These are phyloP conservation scores for mouse (Mus musculus) DNA, from an alignment of 2,113 vertebrate genomes.

Conservation along the genomic window DNA sequence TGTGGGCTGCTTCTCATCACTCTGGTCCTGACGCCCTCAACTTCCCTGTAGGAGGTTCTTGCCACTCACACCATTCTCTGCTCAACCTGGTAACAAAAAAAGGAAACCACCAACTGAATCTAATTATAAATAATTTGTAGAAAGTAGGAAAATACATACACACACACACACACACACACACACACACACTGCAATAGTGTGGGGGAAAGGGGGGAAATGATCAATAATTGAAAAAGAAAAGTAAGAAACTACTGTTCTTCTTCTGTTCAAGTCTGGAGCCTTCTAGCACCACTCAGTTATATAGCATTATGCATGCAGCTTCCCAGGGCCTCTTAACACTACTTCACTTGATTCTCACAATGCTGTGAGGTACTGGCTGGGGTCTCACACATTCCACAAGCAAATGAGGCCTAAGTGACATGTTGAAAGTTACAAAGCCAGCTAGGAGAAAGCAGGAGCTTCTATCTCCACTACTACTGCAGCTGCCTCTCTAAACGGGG, in stretches of 20 bases:
- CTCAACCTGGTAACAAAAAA: background rate
- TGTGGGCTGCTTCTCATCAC: background rate
- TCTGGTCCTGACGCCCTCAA: background rate
- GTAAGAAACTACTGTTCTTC: background rate
- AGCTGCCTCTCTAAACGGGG: background rate
- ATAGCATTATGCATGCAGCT: background rate
- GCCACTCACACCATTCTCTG: background rate
- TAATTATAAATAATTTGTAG: background rate
- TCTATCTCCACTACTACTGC: background rate
- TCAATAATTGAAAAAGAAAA: background rate
- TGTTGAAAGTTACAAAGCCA: background rate
- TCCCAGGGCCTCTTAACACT: background rate
- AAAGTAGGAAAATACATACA: background rate
- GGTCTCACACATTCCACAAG: background rate
- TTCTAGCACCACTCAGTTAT: background rate
- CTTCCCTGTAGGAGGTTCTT: background rate
- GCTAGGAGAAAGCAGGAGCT: background rate
- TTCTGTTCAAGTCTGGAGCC: background rate
- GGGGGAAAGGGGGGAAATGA: background rate
- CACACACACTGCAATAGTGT: background rate
- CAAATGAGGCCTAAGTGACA: slow-evolving; percentile 7
- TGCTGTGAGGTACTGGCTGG: background rate
- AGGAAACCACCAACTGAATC: background rate
- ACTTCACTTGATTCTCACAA: background rate
- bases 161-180: too few relatives aligned